These are phyloP conservation scores for Phenganax subtilis DNA, from an alignment of 92 coral and sea anemone genomes.

Conservation along the genomic window DNA sequence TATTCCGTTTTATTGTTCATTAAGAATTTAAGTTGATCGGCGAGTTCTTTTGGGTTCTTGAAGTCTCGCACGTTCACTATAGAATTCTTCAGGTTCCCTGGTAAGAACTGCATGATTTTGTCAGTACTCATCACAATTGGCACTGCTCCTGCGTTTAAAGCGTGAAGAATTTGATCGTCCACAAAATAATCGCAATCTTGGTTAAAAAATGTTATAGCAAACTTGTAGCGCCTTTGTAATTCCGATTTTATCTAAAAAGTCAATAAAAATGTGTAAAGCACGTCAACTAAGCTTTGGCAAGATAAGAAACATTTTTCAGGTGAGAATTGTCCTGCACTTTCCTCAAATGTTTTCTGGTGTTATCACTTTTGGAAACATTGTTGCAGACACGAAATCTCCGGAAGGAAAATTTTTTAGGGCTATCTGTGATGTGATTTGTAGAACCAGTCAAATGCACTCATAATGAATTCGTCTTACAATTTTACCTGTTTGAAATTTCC, in stretches of 20 bases:
- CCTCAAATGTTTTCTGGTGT: no score
- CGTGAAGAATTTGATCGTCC: constrained; percentile 82
- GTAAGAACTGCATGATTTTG: constrained; percentile 79
- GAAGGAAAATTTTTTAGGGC: no score
- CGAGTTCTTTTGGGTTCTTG: constrained; percentile 35
- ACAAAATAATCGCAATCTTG: constrained; percentile 97
- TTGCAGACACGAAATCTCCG: no score
- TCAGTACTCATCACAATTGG: constrained; percentile 94
- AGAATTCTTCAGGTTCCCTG: constrained; percentile 68
- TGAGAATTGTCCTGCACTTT: no score
- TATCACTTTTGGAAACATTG: no score
- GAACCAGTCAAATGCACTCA: no score
- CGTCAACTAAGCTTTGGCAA: constrained; percentile 40
- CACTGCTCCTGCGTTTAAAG: constrained; percentile 80
- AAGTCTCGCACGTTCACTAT: constrained; percentile 48
- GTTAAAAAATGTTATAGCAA: constrained; percentile 82
- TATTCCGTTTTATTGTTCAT: constrained; percentile 46
- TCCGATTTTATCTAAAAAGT: constrained; percentile 48
- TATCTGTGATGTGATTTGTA: no score
- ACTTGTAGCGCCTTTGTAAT: constrained; percentile 71
- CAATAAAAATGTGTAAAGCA: no score
- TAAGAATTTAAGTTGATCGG: constrained; percentile 44
- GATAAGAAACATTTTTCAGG: no score
- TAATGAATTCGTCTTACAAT: no score
- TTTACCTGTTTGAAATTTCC: constrained; percentile 37